phyloP scores from a whole-genome alignment of 2,888 invertebrate genomes.

The Tinea pellionella region DNA sequence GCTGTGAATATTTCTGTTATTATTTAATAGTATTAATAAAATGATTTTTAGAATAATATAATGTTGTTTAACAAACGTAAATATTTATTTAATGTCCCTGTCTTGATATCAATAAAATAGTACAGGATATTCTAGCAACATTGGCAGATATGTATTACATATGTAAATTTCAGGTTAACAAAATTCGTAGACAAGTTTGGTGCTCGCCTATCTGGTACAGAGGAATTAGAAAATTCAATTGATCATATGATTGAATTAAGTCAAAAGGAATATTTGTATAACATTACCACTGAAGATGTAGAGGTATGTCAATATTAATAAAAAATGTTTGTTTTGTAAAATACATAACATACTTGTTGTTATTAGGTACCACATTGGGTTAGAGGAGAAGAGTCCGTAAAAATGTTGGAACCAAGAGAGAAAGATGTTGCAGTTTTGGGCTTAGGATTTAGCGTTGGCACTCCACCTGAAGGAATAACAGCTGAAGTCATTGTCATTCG shows the following conservation, averaged over 20 bases:
- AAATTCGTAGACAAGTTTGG: conserved; percentile 72
- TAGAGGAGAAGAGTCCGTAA: conserved; percentile 76
- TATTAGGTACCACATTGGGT: conserved; percentile 55
- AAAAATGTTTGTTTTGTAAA: background rate
- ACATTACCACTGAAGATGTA: conserved; percentile 79
- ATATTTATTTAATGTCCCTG: too few relatives aligned
- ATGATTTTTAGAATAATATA: too few relatives aligned
- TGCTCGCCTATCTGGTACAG: conserved; percentile 71
- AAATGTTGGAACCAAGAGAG: conserved; percentile 72
- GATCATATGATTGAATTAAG: conserved; percentile 71
- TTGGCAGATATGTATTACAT: too few relatives aligned
- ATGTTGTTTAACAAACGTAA: too few relatives aligned
- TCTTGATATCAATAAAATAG: too few relatives aligned
- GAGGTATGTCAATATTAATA: conserved; percentile 43
- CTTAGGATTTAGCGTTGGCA: conserved; percentile 77
- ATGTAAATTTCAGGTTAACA: conserved; percentile 32
- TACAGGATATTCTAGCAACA: too few relatives aligned
- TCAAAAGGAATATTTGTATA: conserved; percentile 41
- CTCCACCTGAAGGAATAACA: conserved; percentile 76
- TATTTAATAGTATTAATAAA: too few relatives aligned
- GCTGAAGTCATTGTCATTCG: conserved; percentile 80
- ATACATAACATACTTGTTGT: conserved; percentile 12
- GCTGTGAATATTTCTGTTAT: too few relatives aligned
- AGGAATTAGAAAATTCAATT: conserved; percentile 73
- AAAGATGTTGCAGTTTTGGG: conserved; percentile 76